Evolutionary conservation across 2,888 invertebrate genomes (phyloP).

Genomic region (Lutraria lutraria): DNA sequence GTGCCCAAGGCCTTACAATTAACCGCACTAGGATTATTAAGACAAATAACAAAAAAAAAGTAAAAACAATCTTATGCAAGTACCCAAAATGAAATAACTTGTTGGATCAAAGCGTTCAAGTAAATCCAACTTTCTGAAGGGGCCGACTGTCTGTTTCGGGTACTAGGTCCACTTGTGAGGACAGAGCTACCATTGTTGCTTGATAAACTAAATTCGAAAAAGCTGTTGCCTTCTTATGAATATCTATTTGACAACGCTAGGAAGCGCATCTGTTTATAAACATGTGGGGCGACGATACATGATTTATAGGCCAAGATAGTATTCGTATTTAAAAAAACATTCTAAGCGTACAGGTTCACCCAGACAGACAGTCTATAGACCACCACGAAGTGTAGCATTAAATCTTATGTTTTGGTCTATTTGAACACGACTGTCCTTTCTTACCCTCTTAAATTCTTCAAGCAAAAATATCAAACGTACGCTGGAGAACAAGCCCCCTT

Average conservation of each 20-base stretch:
- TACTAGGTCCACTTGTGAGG: neutral
- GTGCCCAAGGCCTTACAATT: neutral
- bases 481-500: conserved; percentile 21
- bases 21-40: neutral
- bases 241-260: neutral
- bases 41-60: neutral
- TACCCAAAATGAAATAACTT: neutral
- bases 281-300: neutral
- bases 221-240: neutral
- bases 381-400: conserved; percentile 31
- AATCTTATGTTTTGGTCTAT: conserved; percentile 25
- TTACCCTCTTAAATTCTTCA: conserved; percentile 27
- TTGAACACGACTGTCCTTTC: conserved; percentile 27
- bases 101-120: neutral
- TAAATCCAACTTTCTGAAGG: neutral
- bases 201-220: neutral
- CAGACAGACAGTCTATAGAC: neutral
- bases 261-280: neutral
- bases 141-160: neutral
- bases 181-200: conserved; percentile 12
- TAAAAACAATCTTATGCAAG: neutral
- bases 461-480: conserved; percentile 31
- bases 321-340: conserved; percentile 6
- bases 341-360: conserved; percentile 13
- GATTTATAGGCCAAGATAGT: neutral